A percentile compares a stretch with the other conserved stretches of the same genome.
phyloP scores from a whole-genome alignment of 2,888 invertebrate genomes.

The Oegoconia quadripuncta region DNA sequence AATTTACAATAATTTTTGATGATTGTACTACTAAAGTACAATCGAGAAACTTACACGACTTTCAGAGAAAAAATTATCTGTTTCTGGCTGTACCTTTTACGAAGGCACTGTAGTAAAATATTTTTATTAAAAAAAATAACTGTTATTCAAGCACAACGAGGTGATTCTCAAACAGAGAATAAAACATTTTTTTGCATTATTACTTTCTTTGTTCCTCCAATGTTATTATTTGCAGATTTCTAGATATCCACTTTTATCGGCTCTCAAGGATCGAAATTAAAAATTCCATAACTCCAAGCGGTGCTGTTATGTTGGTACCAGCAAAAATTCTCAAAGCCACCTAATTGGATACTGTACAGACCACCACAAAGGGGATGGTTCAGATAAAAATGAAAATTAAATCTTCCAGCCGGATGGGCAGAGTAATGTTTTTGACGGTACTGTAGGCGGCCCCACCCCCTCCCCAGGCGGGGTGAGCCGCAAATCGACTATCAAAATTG shows the following conservation, averaged over 20 bases:
- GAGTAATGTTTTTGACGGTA: constrained; percentile 79
- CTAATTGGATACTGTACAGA: constrained; percentile 76
- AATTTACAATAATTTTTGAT: too few species aligned
- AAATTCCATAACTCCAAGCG: constrained; percentile 71
- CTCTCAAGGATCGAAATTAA: constrained; percentile 56
- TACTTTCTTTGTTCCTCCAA: too few species aligned
- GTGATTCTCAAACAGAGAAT: too few species aligned
- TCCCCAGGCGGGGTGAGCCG: constrained; percentile 35
- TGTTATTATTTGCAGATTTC: constrained; percentile 4
- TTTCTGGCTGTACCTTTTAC: too few species aligned
- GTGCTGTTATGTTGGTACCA: constrained; percentile 50
- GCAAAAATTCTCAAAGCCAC: constrained; percentile 73
- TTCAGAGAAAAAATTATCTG: too few species aligned
- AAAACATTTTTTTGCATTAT: too few species aligned
- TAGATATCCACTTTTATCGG: constrained; percentile 17
- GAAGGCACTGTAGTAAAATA: too few species aligned
- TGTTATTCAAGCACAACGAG: too few species aligned
- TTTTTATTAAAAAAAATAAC: too few species aligned
- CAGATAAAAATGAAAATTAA: constrained; percentile 81
- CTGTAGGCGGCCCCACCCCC: constrained; percentile 44
- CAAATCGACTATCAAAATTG: constrained; percentile 78
- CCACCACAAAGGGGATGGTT: constrained; percentile 79
- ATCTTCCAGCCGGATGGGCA: constrained; percentile 77
- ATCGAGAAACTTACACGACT: too few species aligned
- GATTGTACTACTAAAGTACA: too few species aligned